Base-by-base conservation (phyloP, 2,113 vertebrate genomes). In the Scopus umbretta region DNA sequence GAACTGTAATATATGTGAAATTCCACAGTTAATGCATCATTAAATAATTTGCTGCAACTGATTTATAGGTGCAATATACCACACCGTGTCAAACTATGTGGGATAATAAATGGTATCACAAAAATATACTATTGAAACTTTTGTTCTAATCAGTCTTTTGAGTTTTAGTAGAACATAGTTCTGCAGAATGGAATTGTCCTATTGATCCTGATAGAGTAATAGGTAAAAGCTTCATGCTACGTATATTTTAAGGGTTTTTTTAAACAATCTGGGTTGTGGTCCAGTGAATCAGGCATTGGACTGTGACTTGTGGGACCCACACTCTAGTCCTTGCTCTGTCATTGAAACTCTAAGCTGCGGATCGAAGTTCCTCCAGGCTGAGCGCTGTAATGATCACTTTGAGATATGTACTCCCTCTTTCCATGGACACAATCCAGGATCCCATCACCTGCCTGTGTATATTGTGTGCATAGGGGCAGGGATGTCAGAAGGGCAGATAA, bases 21-120 rank as follows among this genome's bases (percentile, higher is more conserved):
- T 97, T 96, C 94, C 96, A 96, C 82, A 96, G 96, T 97, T 97
- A 97, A 97, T 97, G 90, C 92, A 97, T 97, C 97, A 97, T 98
- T 98, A 98, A 97, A 97, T 97, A 97, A 97, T 98, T 98, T 98
- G 91, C 80, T 96, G 42, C 74, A 93, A 76, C 88, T 97, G 95
- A 98, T 97, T 98, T 98, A 98, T 98, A 86, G 90, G 78, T 88
- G 79, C 91, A 98, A 96, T 98, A 97, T 90, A 95, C 80, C 96
- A 92, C 52, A 95, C 55, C 86, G 13, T 96, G 97, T 97, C 96
- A 97, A 97, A 90, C 38, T 11, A 38, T 92, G 81, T 71, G 92
- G 88, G 94, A 94, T 97, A 93, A 98, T 90, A 97, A 98, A 97
- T 97, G 88, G 36, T 78, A 96, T 92, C 81, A 92, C 95, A 97